Base-by-base conservation (phyloP, 2,888 invertebrate species). In the Tromatobia lineatoria region DNA sequence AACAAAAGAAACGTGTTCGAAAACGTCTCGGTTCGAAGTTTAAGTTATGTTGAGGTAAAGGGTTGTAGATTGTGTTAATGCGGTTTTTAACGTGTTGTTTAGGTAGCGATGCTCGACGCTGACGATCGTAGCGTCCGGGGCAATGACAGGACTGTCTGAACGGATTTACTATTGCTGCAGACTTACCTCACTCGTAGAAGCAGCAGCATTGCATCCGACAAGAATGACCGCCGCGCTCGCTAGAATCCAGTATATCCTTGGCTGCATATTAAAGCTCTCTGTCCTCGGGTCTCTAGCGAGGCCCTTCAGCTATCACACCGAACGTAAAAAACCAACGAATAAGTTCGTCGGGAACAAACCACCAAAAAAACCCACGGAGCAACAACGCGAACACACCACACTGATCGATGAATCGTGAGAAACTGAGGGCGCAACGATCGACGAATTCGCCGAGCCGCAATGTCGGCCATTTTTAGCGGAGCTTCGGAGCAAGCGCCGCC, bases 171-270 rank as follows among this genome's bases (percentile, higher is more conserved):
- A 45, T 59, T 34, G 57, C 50, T 20, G 52, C 84, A 94, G 94
- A 95, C 96, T 96, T 95, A 96, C 96, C 96, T 96, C 96, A 95
- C 95, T 87, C 73, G 70, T 73, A 64, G 84, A 78, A 79, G 84
- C 95, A 94, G 96, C 96, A 95, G 96, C 95, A 94, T 96, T 96
- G 95, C 96, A 96, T 95, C 96, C 96, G 94, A 95, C 94, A 94
- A 96, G 95, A 95, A 96, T 95, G 94, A 96, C 95, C 95, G 95
- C 96, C 95, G 95, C 95, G 95, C 95, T 95, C 95, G 95, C 95
- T 95, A 96, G 94, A 95, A 96, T 95, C 95, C 96, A 94, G 94
- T 95, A 96, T 96, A 96, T 96, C 96, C 96, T 96, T 94, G 96
- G 96, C 95, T 96, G 95, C 96, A 96, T 96, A 80, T 81, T 91